Percentiles rank a stretch among this genome's conserved stretches.
Conservation (phyloP, 2,113 vertebrate species). For the Zonotrichia leucophrys region DNA sequence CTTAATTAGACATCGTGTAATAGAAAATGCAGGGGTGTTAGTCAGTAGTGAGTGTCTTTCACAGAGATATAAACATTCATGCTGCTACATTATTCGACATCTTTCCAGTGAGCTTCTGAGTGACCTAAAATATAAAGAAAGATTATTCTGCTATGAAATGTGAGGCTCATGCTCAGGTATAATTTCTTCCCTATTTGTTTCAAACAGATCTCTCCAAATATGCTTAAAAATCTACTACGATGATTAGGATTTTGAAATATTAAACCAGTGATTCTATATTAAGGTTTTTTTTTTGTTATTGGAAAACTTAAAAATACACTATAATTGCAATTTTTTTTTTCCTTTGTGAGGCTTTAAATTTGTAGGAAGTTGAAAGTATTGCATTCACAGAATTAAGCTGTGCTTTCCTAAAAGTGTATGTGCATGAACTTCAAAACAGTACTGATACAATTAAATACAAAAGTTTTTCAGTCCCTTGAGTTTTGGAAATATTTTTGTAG, state of each 20-base stretch:
- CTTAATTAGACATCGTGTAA: constrained; percentile 73
- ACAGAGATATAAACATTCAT: constrained; percentile 69
- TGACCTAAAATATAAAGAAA: constrained; percentile 67
- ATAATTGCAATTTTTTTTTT: not conserved
- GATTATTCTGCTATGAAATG: constrained; percentile 52
- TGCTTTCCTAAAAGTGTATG: not conserved
- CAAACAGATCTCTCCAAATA: not conserved
- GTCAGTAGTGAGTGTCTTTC: constrained; percentile 64
- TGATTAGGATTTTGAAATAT: not conserved
- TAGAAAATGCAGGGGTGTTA: constrained; percentile 69
- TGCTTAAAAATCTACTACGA: not conserved
- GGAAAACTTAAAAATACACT: not conserved
- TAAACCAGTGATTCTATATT: not conserved
- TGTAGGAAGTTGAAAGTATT: not conserved
- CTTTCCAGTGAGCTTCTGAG: constrained; percentile 46
- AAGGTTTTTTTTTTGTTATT: not conserved
- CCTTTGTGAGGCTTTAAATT: not conserved
- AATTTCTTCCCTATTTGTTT: constrained; percentile 1
- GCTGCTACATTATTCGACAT: constrained; percentile 49
- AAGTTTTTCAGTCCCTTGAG: not conserved
- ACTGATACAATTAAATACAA: not conserved
- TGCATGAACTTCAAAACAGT: not conserved
- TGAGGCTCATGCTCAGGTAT: not conserved
- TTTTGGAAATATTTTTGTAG: not conserved
- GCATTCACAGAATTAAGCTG: not conserved